phyloP scores from a whole-genome alignment of 2,797 vertebrate species.

The Monodelphis domestica region DNA sequence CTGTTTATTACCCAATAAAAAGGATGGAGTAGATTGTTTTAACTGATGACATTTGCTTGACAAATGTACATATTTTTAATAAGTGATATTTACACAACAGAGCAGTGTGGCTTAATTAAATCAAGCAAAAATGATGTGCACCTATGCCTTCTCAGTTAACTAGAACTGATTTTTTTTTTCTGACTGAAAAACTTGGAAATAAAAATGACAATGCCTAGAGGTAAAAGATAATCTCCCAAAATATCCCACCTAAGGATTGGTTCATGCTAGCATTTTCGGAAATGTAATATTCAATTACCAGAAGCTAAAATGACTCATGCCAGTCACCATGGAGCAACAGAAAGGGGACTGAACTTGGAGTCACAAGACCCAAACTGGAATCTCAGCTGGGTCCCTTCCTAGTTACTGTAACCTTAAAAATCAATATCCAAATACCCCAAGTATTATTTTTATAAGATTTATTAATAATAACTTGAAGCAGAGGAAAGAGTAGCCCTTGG shows the following conservation, averaged over 20 bases:
- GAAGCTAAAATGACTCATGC: background rate
- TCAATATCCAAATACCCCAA: no score
- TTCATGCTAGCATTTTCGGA: background rate
- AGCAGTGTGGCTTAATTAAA: background rate
- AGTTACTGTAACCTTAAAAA: no score
- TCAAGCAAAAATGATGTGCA: background rate
- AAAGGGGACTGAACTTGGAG: background rate
- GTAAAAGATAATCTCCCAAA: background rate
- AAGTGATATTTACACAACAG: background rate
- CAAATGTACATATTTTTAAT: background rate
- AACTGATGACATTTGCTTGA: background rate
- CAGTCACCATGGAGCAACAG: background rate
- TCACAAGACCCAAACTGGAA: background rate
- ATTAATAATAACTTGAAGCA: no score
- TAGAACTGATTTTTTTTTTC: background rate
- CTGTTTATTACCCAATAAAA: background rate
- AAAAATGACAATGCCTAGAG: background rate
- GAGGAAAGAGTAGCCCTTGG: no score
- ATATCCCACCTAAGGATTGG: background rate
- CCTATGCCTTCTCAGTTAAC: background rate
- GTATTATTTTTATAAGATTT: no score
- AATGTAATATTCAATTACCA: background rate
- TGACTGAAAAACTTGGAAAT: background rate
- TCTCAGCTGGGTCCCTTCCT: background rate
- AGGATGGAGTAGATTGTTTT: background rate